These are phyloP conservation scores for Tigriopus californicus DNA, from an alignment of 2,888 invertebrate species.

Conservation along the genomic window DNA sequence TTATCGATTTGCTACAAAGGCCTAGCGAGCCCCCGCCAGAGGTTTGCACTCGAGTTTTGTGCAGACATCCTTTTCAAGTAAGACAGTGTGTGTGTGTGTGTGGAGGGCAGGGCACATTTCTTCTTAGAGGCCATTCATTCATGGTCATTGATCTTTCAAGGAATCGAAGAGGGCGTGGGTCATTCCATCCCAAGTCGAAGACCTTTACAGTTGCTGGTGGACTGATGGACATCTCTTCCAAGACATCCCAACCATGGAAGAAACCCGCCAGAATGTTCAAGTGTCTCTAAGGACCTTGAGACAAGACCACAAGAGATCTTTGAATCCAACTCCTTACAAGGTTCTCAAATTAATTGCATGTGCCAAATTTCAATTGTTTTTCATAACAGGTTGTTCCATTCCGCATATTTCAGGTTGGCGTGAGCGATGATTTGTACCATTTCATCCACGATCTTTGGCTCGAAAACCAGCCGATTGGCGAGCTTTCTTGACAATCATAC, in stretches of 20 bases:
- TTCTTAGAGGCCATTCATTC: too few species aligned
- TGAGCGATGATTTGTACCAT: constrained; percentile 74
- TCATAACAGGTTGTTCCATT: constrained; percentile 9
- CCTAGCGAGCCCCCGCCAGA: constrained; percentile 57
- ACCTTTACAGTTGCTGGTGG: constrained; percentile 56
- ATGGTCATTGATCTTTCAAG: constrained; percentile 29
- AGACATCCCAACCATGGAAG: constrained; percentile 47
- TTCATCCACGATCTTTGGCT: constrained; percentile 94
- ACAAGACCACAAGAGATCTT: constrained; percentile 77
- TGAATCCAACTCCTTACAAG: constrained; percentile 97
- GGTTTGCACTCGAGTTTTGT: constrained; percentile 66
- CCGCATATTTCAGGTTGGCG: constrained; percentile 43
- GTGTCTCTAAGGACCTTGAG: constrained; percentile 57
- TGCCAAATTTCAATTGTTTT: too few species aligned
- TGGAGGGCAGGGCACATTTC: too few species aligned
- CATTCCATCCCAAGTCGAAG: constrained; percentile 67
- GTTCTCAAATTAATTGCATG: constrained; percentile 35
- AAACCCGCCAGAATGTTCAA: constrained; percentile 57
- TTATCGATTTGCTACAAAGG: constrained; percentile 74
- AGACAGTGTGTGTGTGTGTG: too few species aligned
- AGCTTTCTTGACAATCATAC: constrained; percentile 50
- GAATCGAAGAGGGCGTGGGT: constrained; percentile 91
- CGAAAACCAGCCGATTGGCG: constrained; percentile 89
- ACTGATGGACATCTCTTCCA: constrained; percentile 52
- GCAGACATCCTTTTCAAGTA: constrained; percentile 71